Conservation (phyloP, 1,140 invertebrate genomes). For the Tenebrio molitor region DNA sequence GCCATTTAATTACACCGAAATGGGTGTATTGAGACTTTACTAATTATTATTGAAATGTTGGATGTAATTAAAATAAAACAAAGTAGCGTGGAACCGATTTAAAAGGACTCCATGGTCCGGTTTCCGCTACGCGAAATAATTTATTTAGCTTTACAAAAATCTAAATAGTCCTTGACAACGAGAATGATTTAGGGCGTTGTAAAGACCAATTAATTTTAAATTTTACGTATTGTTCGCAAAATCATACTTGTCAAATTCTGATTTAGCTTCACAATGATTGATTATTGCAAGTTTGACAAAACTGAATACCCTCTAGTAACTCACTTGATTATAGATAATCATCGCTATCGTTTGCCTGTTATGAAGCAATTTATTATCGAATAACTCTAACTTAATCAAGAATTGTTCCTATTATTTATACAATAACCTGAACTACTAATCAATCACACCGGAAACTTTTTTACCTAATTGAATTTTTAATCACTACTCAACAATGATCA, state of each 20-base stretch:
- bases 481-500: too few species aligned
- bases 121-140: constrained; percentile 16
- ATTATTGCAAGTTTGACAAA: constrained; percentile 42
- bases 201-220: constrained; percentile 43
- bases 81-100: constrained; percentile 27
- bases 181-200: constrained; percentile 16
- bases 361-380: constrained; percentile 38
- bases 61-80: constrained; percentile 37
- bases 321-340: constrained; percentile 40
- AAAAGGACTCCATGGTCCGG: constrained; percentile 24
- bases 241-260: constrained; percentile 41
- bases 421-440: constrained; percentile 5
- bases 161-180: constrained; percentile 25
- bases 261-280: constrained; percentile 43
- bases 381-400: constrained; percentile 19
- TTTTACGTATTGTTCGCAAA: constrained; percentile 35
- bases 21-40: constrained; percentile 34
- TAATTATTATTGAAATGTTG: constrained; percentile 41
- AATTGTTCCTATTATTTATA: constrained; percentile 39
- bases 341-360: constrained; percentile 43
- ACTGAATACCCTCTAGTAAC: constrained; percentile 34
- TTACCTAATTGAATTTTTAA: too few species aligned
- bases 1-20: constrained; percentile 30
- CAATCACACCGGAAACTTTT: not conserved
- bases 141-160: constrained; percentile 15